Evolutionary conservation across 2,113 vertebrate genomes (phyloP).

Genomic region (Pleuronectes platessa): DNA sequence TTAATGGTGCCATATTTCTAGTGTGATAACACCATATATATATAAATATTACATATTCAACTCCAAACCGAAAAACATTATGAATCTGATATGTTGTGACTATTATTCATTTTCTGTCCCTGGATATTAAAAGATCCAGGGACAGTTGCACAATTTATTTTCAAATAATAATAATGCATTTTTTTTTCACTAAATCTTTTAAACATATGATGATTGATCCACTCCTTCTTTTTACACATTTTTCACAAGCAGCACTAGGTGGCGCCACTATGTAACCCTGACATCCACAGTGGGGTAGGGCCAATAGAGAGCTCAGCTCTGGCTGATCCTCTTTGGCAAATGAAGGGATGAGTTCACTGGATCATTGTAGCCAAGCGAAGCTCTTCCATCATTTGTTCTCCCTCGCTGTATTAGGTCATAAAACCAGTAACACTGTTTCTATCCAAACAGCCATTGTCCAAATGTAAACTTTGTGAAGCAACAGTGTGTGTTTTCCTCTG

Average conservation of each 20-base stretch:
- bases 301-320: not conserved
- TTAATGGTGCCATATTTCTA: not conserved
- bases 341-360: constrained; percentile 49
- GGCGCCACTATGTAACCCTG: constrained; percentile 26
- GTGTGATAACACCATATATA: no score
- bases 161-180: no score
- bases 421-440: constrained; percentile 16
- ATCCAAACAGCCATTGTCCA: constrained; percentile 32
- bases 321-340: constrained; percentile 30
- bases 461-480: constrained; percentile 18
- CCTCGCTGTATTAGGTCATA: constrained; percentile 12
- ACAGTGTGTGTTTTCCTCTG: constrained; percentile 25
- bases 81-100: not conserved
- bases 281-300: not conserved
- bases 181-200: not conserved
- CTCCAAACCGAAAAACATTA: not conserved
- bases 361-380: constrained; percentile 30
- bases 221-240: not conserved
- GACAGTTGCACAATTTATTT: no score
- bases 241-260: constrained; percentile 9
- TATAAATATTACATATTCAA: no score
- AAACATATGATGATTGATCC: not conserved
- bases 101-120: no score
- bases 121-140: no score
- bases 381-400: constrained; percentile 8